Evolutionary conservation across 2,113 vertebrate genomes (phyloP).

Genomic region (Sphaerodactylus townsendi): DNA sequence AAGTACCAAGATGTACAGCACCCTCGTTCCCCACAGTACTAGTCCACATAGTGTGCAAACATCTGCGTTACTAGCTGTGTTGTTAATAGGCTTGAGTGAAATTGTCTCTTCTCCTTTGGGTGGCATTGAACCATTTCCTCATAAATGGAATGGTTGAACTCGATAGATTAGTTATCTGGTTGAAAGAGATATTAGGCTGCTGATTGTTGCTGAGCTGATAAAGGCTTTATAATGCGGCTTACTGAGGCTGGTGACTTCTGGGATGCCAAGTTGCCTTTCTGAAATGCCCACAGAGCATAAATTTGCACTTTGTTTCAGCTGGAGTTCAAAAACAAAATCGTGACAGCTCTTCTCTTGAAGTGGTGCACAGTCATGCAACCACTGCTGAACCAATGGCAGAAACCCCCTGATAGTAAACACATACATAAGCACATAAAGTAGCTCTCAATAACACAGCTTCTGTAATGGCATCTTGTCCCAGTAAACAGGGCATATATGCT

Average conservation of each 20-base stretch:
- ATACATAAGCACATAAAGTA: no score
- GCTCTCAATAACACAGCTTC: not conserved
- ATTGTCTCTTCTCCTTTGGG: conserved; percentile 34
- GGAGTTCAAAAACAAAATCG: not conserved
- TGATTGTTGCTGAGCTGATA: not conserved
- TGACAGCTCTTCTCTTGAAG: not conserved
- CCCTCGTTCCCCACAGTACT: conserved; percentile 24
- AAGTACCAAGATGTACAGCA: conserved; percentile 32
- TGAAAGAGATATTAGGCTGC: not conserved
- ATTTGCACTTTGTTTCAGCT: not conserved
- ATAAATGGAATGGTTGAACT: not conserved
- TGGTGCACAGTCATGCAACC: not conserved
- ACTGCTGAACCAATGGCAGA: not conserved
- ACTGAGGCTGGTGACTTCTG: not conserved
- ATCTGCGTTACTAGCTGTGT: conserved; percentile 42
- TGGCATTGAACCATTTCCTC: not conserved
- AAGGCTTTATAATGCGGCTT: not conserved
- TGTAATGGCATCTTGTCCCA: not conserved
- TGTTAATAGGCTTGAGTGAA: conserved; percentile 35
- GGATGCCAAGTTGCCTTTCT: no score
- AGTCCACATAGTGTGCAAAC: conserved; percentile 27
- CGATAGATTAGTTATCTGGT: not conserved
- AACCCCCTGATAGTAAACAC: not conserved
- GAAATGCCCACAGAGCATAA: not conserved
- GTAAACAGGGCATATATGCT: not conserved